Base-by-base conservation (phyloP, 2,113 vertebrate genomes). In the Engraulis encrasicolus region DNA sequence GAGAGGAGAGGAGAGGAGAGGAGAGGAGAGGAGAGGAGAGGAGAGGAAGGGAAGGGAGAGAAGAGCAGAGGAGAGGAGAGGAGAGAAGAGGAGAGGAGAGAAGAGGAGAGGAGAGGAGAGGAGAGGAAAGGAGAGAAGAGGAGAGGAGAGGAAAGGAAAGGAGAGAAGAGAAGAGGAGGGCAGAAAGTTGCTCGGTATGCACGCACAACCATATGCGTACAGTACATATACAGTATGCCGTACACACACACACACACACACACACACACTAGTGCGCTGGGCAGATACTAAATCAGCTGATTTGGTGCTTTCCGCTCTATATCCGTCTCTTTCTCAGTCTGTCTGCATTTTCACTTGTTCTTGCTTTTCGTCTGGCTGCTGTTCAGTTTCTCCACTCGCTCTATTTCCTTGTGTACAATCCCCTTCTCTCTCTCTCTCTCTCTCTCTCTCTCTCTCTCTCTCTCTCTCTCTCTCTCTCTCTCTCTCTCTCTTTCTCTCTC, bases 261-360 rank as follows among this genome's bases (percentile, higher is more conserved):
- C 61, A 71, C 61, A 31, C 87, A 82, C 87, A 52, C 91, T 92
- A 93, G 92, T 93, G 93, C 90, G 90, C 36, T 45, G 40, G 9
- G n/a, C n/a, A n/a, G n/a, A n/a, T n/a, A n/a, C n/a, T n/a, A n/a
- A n/a, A n/a, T n/a, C n/a, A n/a, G n/a, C 85, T 18, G 40, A 54
- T 40, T 61, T 77, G 34, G 52, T 54, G 61, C n/a, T 27, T 27
- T 71, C 61, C 6, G 45, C 81, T 50, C 82, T 84, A 45, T 38
- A 50, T 50, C 85, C 50, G 82, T 45, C 50, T 15, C 38, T 58
- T 50, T 37, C 78, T 80, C 66, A 77, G 37, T 66, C 52, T 80
- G 2, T 19, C 49, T 61, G 45, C 54, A 23, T 58, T 58, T 58
- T 58, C 54, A 58, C 54, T 58, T 58, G 54, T 20, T 20, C 54